Evolutionary conservation across 2,113 vertebrate genomes (phyloP).

Genomic region (Rhea pennata): DNA sequence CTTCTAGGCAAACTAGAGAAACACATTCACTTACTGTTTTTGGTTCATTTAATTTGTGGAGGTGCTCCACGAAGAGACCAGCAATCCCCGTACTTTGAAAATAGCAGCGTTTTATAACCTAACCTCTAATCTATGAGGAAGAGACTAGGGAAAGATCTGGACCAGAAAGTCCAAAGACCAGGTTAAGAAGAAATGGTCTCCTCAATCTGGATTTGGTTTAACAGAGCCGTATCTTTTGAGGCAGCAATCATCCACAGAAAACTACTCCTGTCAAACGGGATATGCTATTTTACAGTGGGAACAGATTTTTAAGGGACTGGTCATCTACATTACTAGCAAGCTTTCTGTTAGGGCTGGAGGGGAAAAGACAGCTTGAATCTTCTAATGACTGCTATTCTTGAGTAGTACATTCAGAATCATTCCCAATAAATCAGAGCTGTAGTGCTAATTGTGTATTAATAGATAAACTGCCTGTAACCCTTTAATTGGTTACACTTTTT

Average conservation of each 20-base stretch:
- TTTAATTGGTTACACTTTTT: neutral
- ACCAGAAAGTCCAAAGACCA: neutral
- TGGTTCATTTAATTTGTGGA: constrained; percentile 17
- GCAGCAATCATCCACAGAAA: neutral
- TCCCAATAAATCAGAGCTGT: constrained; percentile 5
- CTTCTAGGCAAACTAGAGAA: constrained; percentile 25
- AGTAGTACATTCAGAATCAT: constrained; percentile 47
- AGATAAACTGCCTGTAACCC: neutral
- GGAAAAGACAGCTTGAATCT: neutral
- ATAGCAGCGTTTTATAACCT: constrained; percentile 1
- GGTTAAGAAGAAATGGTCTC: neutral
- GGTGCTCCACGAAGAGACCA: constrained; percentile 14
- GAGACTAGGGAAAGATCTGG: neutral
- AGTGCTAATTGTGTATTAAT: neutral
- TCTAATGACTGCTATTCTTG: constrained; percentile 8
- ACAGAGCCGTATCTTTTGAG: neutral
- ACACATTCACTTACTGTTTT: constrained; percentile 30
- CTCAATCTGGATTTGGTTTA: constrained; percentile 1
- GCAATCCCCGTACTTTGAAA: neutral
- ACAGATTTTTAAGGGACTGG: neutral
- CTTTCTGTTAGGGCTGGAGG: neutral
- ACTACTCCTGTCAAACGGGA: neutral
- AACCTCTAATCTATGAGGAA: neutral
- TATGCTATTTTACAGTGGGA: neutral
- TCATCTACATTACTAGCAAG: neutral